These are phyloP conservation scores for Umimayanthus kanabou DNA, from an alignment of 92 coral and sea anemone genomes.

Conservation along the genomic window DNA sequence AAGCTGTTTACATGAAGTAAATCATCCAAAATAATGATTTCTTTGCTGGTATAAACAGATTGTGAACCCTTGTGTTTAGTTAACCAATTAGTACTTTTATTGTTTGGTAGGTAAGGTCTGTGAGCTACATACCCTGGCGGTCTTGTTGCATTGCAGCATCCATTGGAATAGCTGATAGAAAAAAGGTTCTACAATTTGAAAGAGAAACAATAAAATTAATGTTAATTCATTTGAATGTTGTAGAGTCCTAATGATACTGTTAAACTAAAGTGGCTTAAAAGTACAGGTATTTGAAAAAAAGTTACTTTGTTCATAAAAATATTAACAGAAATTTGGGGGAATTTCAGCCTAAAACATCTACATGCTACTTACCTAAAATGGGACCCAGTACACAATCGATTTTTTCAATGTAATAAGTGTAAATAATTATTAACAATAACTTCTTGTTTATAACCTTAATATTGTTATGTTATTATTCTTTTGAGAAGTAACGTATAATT, in stretches of 20 bases:
- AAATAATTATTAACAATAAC: constrained; percentile 22
- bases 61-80: constrained; percentile 32
- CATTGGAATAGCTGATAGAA: constrained; percentile 31
- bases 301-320: constrained; percentile 21
- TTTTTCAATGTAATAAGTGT: constrained; percentile 16
- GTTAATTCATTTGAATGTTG: constrained; percentile 39
- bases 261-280: constrained; percentile 46
- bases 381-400: constrained; percentile 29
- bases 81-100: constrained; percentile 30
- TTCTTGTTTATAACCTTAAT: constrained; percentile 16
- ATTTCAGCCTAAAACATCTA: constrained; percentile 29
- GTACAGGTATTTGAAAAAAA: constrained; percentile 49
- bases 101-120: constrained; percentile 39
- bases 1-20: constrained; percentile 21
- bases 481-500: constrained; percentile 1
- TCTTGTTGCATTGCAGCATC: constrained; percentile 47
- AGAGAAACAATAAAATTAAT: constrained; percentile 43
- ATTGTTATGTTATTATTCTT: not conserved
- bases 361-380: constrained; percentile 33
- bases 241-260: constrained; percentile 21
- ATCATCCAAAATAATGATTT: constrained; percentile 19
- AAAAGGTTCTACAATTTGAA: constrained; percentile 41
- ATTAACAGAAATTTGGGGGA: constrained; percentile 15
- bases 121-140: constrained; percentile 51
- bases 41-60: constrained; percentile 28